Evolutionary conservation across 1,140 invertebrate species (phyloP).

Genomic region (Achroia grisella): DNA sequence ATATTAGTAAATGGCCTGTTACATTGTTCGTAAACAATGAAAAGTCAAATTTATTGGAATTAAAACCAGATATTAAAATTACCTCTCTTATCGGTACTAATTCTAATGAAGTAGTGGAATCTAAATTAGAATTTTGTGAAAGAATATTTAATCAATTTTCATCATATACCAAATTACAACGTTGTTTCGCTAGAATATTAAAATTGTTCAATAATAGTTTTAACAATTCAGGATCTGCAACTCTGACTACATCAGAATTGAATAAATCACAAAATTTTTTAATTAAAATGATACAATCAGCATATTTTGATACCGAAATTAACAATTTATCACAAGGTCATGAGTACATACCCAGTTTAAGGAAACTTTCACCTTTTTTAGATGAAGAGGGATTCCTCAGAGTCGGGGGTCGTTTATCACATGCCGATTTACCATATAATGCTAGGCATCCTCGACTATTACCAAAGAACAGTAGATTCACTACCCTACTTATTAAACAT

Average conservation of each 20-base stretch:
- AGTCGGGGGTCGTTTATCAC: neutral
- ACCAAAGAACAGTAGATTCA: neutral
- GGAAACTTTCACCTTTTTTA: conserved; percentile 1
- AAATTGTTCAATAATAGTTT: neutral
- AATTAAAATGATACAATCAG: neutral
- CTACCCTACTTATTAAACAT: neutral
- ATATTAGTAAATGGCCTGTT: neutral
- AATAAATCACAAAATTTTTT: neutral
- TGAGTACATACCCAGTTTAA: neutral
- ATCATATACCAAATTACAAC: no score
- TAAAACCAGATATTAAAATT: conserved; percentile 1
- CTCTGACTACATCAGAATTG: neutral
- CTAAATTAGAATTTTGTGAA: neutral
- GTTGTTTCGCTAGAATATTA: neutral
- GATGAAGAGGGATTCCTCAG: neutral
- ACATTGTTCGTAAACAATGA: neutral
- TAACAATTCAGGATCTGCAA: neutral
- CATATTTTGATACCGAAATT: conserved; percentile 1
- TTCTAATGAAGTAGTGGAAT: neutral
- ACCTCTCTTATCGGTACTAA: neutral
- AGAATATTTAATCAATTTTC: neutral
- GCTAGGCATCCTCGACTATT: neutral
- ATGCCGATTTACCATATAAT: neutral
- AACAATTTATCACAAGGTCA: neutral
- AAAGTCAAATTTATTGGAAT: neutral